Base-by-base conservation (phyloP, 1,140 invertebrate species). In the Caenorhabditis briggsae region DNA sequence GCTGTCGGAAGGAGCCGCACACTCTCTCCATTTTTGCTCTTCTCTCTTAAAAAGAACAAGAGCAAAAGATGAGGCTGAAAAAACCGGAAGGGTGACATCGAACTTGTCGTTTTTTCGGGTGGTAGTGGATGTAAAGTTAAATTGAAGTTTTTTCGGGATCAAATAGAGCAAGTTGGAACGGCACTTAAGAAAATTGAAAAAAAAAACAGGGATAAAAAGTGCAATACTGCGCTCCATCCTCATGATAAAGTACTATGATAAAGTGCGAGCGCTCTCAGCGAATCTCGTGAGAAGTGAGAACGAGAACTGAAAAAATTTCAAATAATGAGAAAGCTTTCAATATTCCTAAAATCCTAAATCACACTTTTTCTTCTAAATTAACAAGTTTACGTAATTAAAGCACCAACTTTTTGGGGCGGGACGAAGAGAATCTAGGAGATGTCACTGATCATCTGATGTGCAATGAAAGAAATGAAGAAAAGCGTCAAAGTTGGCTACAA, bases 391-490 rank as follows among this genome's bases (percentile, higher is more conserved):
- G 50, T 16, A 53, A 53, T 53, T 18, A 7, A 25, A 61, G 23
- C 70, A 78, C n/a, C 12, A 20, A 23, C 12, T 53, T 78, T 9
- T 53, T 53, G 50, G 50, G 50, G 16, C 16, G 33, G 33, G 33
- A 33, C 9, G 12, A 14, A 2, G 9, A 46, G 12, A 78, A 50
- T 43, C 3, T 14, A 11, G 14, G 12, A 78, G 70, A 78, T 78
- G 70, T 78, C 70, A 78, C 70, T 53, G 46, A 78, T 78, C 70
- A 78, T 78, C 70, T 78, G 70, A 78, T 78, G 20, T 20, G 46
- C 70, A 78, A 78, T 50, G 23, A 78, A 53, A 6, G 46, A 53
- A 41, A 78, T 53, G 64, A 48, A 48, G 46, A 41, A 5, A 8
- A 14, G 14, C n/a, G 41, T 25, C 41, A 70, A 70, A 70, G 25